These are phyloP conservation scores for Lichenostomus cassidix DNA, from an alignment of 2,113 vertebrate genomes.

Conservation along the genomic window DNA sequence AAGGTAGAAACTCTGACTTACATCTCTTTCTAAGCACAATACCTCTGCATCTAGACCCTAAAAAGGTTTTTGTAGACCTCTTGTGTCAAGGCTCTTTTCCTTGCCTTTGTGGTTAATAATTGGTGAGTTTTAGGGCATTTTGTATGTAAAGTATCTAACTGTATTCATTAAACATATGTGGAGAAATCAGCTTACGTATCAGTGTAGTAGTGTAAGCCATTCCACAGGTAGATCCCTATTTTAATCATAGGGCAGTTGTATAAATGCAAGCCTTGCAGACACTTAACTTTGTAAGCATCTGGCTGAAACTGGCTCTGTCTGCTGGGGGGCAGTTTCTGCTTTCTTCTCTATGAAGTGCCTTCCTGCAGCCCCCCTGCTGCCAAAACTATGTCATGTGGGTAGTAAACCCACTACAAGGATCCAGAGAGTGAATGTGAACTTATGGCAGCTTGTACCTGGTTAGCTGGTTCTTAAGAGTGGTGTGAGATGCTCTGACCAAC, in stretches of 20 bases:
- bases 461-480: not conserved
- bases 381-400: not conserved
- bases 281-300: not conserved
- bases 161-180: not conserved
- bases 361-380: not conserved
- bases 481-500: not conserved
- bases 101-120: no score
- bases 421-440: not conserved
- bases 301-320: not conserved
- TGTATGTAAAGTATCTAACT: not conserved
- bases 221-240: not conserved
- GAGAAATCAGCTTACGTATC: not conserved
- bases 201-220: not conserved
- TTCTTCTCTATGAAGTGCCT: not conserved
- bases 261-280: not conserved
- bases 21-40: not conserved
- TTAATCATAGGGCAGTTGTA: not conserved
- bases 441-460: not conserved
- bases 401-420: not conserved
- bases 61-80: not conserved
- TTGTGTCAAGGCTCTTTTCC: not conserved
- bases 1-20: slow-evolving; percentile 79
- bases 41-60: not conserved
- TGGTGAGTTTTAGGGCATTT: not conserved
- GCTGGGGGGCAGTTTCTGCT: not conserved